Conservation (phyloP, 2,797 vertebrate species). For the Adrianichthys oophorus region DNA sequence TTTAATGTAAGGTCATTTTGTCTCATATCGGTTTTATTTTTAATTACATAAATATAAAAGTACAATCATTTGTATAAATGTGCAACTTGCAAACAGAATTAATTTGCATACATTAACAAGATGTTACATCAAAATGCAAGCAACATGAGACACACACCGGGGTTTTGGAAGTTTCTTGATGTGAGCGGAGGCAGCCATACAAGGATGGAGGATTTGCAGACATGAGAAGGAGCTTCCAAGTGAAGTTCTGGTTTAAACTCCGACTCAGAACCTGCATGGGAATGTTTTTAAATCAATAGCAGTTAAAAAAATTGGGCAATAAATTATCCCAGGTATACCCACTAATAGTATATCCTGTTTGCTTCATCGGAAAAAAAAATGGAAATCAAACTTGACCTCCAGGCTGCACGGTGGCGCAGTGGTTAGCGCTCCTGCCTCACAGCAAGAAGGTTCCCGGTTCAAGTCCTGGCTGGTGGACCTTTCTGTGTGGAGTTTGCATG, state of each 20-base stretch:
- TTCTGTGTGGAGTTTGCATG: too few species aligned
- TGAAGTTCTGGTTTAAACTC: not conserved
- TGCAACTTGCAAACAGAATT: constrained; percentile 82
- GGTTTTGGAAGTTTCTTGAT: constrained; percentile 23
- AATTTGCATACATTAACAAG: constrained; percentile 79
- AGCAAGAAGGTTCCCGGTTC: too few species aligned
- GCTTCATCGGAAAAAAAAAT: too few species aligned
- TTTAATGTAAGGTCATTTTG: constrained; percentile 64
- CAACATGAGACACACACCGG: constrained; percentile 59
- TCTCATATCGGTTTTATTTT: constrained; percentile 69
- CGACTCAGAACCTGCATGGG: too few species aligned
- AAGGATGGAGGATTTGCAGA: constrained; percentile 45
- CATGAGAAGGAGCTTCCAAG: constrained; percentile 23
- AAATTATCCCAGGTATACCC: too few species aligned
- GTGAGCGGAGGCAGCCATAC: constrained; percentile 25
- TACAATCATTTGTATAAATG: constrained; percentile 86
- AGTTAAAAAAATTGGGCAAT: too few species aligned
- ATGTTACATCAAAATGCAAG: constrained; percentile 75
- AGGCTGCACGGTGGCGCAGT: too few species aligned
- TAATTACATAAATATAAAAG: constrained; percentile 85
- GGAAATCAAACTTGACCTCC: too few species aligned
- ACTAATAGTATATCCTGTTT: too few species aligned
- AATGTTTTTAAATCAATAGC: too few species aligned
- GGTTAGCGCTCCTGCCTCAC: too few species aligned
- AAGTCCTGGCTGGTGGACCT: too few species aligned